These are phyloP conservation scores for Chironomus striatipennis DNA, from an alignment of 1,140 invertebrate species.

Conservation along the genomic window DNA sequence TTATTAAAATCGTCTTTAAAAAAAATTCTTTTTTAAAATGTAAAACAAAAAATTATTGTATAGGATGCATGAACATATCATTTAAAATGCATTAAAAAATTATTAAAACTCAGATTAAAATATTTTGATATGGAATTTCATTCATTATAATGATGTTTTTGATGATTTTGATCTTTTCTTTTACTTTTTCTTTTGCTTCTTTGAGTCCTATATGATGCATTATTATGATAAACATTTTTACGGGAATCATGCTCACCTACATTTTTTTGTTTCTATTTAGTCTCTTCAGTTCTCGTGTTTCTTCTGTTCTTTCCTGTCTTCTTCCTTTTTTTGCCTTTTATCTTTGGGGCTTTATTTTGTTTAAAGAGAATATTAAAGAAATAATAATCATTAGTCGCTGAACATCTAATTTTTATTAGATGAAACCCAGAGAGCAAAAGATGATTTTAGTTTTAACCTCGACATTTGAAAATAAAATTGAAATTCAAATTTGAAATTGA, in stretches of 20 bases:
- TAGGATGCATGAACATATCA: not conserved
- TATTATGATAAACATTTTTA: not conserved
- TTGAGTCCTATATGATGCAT: too few species aligned
- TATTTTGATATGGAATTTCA: conserved; percentile 24
- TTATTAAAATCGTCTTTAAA: too few species aligned
- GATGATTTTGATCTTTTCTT: not conserved
- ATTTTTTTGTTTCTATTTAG: not conserved
- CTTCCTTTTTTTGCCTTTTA: not conserved
- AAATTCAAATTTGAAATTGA: too few species aligned
- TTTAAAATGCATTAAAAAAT: conserved; percentile 23
- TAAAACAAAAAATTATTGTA: too few species aligned
- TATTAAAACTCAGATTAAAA: conserved; percentile 19
- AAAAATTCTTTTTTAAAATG: too few species aligned
- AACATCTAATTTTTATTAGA: not conserved
- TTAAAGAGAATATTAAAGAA: conserved; percentile 2
- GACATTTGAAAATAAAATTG: too few species aligned
- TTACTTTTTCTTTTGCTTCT: too few species aligned
- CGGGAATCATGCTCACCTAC: conserved; percentile 5
- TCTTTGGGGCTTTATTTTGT: not conserved
- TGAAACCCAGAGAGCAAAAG: too few species aligned
- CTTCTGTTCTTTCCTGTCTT: not conserved
- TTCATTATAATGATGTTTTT: conserved; percentile 21
- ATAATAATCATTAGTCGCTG: conserved; percentile 1
- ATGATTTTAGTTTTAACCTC: too few species aligned
- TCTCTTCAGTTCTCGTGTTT: not conserved